Conservation (phyloP, 2,113 vertebrate species). For the Scopus umbretta region DNA sequence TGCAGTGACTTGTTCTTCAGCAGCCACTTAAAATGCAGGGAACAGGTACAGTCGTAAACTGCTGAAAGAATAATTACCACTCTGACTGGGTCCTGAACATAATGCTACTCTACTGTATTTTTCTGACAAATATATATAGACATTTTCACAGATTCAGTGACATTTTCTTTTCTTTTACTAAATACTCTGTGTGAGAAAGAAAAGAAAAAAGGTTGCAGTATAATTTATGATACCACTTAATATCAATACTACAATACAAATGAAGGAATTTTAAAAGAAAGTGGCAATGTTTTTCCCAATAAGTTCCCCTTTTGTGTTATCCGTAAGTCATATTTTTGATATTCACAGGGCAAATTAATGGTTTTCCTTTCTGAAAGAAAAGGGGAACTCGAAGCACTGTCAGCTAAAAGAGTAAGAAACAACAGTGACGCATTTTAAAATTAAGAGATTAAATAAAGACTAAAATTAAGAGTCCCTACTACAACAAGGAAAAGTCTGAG, state of each 20-base stretch:
- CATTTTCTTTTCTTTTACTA: conserved; percentile 24
- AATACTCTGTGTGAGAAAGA: conserved; percentile 13
- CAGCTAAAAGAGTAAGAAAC: not conserved
- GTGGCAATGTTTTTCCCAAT: not conserved
- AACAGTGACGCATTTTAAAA: not conserved
- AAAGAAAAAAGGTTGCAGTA: not conserved
- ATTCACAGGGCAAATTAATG: not conserved
- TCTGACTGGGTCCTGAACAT: conserved; percentile 3
- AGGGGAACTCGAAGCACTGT: not conserved
- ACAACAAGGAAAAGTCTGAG: not conserved
- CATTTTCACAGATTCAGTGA: not conserved
- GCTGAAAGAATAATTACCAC: conserved; percentile 38
- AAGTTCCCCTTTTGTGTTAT: not conserved
- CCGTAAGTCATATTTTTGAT: not conserved
- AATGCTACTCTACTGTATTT: not conserved
- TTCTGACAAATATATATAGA: conserved; percentile 20
- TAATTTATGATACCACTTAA: not conserved
- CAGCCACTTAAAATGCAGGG: conserved; percentile 21
- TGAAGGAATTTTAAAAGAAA: not conserved
- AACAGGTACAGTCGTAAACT: not conserved
- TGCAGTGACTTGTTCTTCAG: not conserved
- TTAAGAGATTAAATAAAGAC: not conserved
- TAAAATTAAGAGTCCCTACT: not conserved
- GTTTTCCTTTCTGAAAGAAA: not conserved
- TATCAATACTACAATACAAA: conserved; percentile 1